These are phyloP conservation scores for Danio kyathit DNA, from an alignment of 2,797 vertebrate species.

Conservation along the genomic window DNA sequence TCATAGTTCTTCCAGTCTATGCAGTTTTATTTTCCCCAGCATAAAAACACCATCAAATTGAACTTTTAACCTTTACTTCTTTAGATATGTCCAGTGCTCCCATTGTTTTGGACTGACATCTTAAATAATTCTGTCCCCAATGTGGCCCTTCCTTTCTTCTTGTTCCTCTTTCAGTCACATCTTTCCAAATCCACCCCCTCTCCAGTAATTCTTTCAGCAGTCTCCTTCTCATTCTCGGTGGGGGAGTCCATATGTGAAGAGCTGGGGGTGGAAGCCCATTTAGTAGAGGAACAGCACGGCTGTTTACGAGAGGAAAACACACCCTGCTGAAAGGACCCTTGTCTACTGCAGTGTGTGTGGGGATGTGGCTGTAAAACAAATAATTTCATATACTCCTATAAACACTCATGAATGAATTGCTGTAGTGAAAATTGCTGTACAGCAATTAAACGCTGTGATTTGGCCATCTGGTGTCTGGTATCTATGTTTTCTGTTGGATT, in stretches of 20 bases:
- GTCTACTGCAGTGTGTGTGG: constrained; percentile 4
- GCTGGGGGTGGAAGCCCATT: constrained; percentile 43
- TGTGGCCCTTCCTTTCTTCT: constrained; percentile 26
- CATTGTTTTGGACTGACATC: constrained; percentile 10
- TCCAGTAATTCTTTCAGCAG: constrained; percentile 20
- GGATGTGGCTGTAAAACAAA: neutral
- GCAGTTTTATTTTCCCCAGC: constrained; percentile 23
- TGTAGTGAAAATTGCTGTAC: neutral
- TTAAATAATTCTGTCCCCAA: constrained; percentile 36
- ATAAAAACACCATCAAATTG: constrained; percentile 27
- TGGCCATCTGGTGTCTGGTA: constrained; percentile 4
- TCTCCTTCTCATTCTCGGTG: constrained; percentile 1
- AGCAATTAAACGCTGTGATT: neutral
- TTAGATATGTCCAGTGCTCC: constrained; percentile 30
- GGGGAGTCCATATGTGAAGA: constrained; percentile 42
- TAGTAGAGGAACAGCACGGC: constrained; percentile 16
- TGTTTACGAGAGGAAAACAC: constrained; percentile 44
- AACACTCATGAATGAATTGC: neutral
- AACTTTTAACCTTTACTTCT: constrained; percentile 41
- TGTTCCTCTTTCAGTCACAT: constrained; percentile 21
- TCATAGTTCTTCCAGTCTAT: neutral
- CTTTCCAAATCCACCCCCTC: constrained; percentile 19
- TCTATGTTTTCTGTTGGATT: neutral
- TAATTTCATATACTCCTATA: constrained; percentile 4
- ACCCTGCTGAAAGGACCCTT: constrained; percentile 47